Evolutionary conservation across 2,113 vertebrate genomes (phyloP).

Genomic region (Periophthalmus modestus): DNA sequence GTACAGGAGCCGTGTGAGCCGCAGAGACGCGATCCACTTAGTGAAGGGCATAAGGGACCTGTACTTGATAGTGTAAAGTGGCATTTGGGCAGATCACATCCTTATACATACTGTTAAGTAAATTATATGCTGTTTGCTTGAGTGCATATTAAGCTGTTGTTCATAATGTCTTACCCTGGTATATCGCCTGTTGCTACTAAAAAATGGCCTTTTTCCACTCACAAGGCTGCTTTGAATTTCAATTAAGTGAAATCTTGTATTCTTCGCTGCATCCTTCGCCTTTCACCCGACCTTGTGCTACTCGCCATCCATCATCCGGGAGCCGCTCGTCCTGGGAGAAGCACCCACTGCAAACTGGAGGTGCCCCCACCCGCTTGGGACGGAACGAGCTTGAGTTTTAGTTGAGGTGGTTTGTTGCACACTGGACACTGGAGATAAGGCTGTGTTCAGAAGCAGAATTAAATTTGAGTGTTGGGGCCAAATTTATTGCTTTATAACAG

Average conservation of each 20-base stretch:
- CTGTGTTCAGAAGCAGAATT: not conserved
- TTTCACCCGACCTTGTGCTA: constrained; percentile 31
- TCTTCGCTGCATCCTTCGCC: constrained; percentile 4
- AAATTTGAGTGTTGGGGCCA: not conserved
- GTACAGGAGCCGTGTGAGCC: not conserved
- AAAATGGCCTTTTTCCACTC: constrained; percentile 2
- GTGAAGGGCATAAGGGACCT: not conserved
- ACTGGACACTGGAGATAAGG: constrained; percentile 7
- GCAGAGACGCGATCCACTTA: not conserved
- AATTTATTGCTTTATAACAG: constrained; percentile 17
- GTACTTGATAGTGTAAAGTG: not conserved
- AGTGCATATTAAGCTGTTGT: not conserved
- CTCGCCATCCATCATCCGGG: constrained; percentile 39
- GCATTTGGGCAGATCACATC: not conserved
- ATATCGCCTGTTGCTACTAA: not conserved
- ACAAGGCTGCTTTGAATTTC: constrained; percentile 18
- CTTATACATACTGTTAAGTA: not conserved
- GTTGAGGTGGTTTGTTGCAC: not conserved
- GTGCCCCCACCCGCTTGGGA: not conserved
- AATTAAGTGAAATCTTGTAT: constrained; percentile 17
- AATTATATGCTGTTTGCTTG: not conserved
- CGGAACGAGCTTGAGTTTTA: not conserved
- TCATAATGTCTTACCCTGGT: not conserved
- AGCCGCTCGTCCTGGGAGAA: not conserved
- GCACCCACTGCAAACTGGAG: constrained; percentile 7